phyloP scores from a whole-genome alignment of 2,888 invertebrate species.

The Cheilosia pagana region DNA sequence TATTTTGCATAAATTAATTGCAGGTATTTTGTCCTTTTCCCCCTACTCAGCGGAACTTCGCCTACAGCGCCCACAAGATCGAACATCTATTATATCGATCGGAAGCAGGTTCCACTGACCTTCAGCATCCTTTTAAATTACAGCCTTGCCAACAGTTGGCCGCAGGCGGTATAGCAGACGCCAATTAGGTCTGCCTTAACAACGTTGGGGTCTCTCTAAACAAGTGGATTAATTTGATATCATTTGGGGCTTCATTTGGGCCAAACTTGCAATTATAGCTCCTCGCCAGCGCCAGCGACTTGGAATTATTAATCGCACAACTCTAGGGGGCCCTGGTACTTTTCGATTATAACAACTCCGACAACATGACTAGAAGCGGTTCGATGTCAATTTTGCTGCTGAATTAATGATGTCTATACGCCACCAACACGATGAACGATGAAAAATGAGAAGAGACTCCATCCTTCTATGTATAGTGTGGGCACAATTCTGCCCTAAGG shows the following conservation, averaged over 20 bases:
- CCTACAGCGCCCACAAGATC: conserved; percentile 17
- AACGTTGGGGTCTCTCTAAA: conserved; percentile 46
- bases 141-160: conserved; percentile 60
- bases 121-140: conserved; percentile 67
- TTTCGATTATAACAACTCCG: conserved; percentile 71
- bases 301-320: conserved; percentile 66
- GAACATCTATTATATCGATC: conserved; percentile 45
- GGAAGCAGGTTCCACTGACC: conserved; percentile 63
- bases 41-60: background rate
- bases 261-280: conserved; percentile 64
- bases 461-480: background rate
- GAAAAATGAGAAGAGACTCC: background rate
- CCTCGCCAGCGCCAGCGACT: conserved; percentile 1
- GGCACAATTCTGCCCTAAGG: conserved; percentile 19
- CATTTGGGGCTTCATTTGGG: conserved; percentile 73
- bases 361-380: conserved; percentile 69
- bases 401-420: conserved; percentile 57
- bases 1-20: conserved; percentile 71
- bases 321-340: conserved; percentile 26
- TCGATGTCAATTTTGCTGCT: conserved; percentile 49
- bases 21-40: conserved; percentile 58
- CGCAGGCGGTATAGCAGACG: conserved; percentile 42
- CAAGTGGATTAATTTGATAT: conserved; percentile 73
- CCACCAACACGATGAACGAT: conserved; percentile 9
- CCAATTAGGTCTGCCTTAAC: conserved; percentile 64